phyloP scores from a whole-genome alignment of 1,140 invertebrate genomes.

The Bombus picipes region DNA sequence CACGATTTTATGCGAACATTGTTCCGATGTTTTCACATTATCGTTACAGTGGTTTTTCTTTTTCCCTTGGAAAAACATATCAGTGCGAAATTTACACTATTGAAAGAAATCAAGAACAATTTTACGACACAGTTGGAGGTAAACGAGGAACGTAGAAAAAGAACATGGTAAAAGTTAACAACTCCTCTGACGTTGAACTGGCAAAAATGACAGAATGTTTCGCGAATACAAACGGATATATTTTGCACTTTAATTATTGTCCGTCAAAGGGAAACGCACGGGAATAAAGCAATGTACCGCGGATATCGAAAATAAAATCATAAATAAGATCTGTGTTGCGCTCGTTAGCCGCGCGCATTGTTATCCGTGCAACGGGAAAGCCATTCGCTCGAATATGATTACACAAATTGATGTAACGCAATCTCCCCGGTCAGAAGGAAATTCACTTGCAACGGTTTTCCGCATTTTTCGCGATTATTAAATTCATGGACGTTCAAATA shows the following conservation, averaged over 20 bases:
- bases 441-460: not conserved
- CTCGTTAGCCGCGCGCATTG: not conserved
- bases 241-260: not conserved
- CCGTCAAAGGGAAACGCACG: not conserved
- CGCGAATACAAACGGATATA: not conserved
- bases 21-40: too few relatives aligned
- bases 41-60: too few relatives aligned
- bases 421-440: not conserved
- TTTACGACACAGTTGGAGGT: too few relatives aligned
- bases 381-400: not conserved
- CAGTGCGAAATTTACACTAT: too few relatives aligned
- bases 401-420: not conserved
- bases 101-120: not conserved
- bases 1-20: too few relatives aligned
- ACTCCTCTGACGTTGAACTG: not conserved
- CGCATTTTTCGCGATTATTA: not conserved
- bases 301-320: conserved; percentile 1
- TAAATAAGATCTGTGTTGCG: not conserved
- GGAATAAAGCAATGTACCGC: not conserved
- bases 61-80: too few relatives aligned
- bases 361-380: not conserved
- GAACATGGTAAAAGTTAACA: too few relatives aligned
- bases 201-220: not conserved
- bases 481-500: not conserved
- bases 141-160: too few relatives aligned